Evolutionary conservation across 1,140 invertebrate genomes (phyloP), one percentile per base, ranked within the genome.

Genomic region (Temnothorax longispinosus): DNA sequence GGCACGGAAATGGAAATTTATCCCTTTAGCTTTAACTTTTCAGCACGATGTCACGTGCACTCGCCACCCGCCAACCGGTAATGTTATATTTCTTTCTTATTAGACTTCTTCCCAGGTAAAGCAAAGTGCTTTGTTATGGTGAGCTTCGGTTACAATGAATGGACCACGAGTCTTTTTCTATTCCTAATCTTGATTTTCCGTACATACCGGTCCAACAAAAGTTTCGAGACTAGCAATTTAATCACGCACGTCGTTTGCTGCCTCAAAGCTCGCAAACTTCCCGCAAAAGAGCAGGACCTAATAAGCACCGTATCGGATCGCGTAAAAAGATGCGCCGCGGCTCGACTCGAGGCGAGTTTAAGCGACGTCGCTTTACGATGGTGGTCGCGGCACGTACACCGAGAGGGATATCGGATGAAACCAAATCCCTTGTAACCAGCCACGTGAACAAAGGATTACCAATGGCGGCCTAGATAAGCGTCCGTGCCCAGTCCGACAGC

Each of bases 1-100:
- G 80, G 67, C 38, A 74, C 41, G 78, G 77, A 75, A 71, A 84
- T 84, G 80, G 80, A 84, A 84, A 84, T 84, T 84, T 84, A 84
- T 84, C 69, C 80, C 80, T 84, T 84, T 75, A 84, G 80, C 69
- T 84, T 84, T 60, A 75, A 84, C 80, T 74, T 27, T 75, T 60
- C 80, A 60, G 32, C 69, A 32, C 69, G 52, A 21, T 32, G 80
- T 84, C 80, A 74, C 67, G 80, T 11, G 65, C 78, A 82, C 65
- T 72, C 67, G 54, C 27, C 7, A 64, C 41, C 21, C 54, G 41
- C 77, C 27, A 27, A 1, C 41, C 67, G 41, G 27, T 15, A 32
- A 84, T 38, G 69, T 60, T 56, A 75, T 60, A 60, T 84, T 82
- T 82, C 80, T 82, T 74, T 84, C 58, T 84, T 74, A 74, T 84